Percentiles rank a stretch among this genome's conserved stretches.
These are phyloP conservation scores for Chromoteleia sp. DNA, from an alignment of 2,888 invertebrate genomes.

Conservation along the genomic window DNA sequence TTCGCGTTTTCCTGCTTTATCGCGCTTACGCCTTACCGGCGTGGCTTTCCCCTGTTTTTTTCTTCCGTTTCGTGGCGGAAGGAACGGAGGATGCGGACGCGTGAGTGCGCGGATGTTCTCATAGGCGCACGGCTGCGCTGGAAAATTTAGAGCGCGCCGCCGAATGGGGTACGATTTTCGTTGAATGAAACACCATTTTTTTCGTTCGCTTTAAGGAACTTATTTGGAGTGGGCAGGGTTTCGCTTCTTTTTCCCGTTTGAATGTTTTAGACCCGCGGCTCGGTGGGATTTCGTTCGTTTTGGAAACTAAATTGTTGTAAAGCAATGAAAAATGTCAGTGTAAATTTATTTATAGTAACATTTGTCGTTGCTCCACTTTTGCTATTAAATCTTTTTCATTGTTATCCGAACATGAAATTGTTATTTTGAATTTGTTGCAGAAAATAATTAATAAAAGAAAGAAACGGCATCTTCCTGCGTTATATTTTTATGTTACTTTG, in stretches of 20 bases:
- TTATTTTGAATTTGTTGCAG: too few species aligned
- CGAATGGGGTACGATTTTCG: background rate
- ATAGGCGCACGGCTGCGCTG: conserved; percentile 47
- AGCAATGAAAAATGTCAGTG: too few species aligned
- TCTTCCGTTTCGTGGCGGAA: conserved; percentile 40
- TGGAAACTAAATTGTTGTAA: too few species aligned
- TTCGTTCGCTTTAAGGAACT: conserved; percentile 30
- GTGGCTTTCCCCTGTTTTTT: conserved; percentile 8
- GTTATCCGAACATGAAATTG: too few species aligned
- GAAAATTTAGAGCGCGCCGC: conserved; percentile 34
- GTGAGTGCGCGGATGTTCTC: conserved; percentile 35
- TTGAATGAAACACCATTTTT: conserved; percentile 44
- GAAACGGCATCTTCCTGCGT: too few species aligned
- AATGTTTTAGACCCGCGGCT: conserved; percentile 6
- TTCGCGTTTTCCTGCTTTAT: too few species aligned
- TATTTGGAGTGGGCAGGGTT: conserved; percentile 13
- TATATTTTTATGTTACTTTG: too few species aligned
- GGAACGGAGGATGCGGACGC: conserved; percentile 40
- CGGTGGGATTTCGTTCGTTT: background rate
- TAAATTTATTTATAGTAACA: too few species aligned
- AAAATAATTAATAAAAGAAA: too few species aligned
- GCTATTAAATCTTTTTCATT: too few species aligned
- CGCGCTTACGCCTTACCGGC: too few species aligned
- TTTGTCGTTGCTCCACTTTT: too few species aligned
- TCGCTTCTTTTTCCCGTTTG: conserved; percentile 7